Base-by-base conservation (phyloP, 2,797 vertebrate species). In the Enteromius anoplus region DNA sequence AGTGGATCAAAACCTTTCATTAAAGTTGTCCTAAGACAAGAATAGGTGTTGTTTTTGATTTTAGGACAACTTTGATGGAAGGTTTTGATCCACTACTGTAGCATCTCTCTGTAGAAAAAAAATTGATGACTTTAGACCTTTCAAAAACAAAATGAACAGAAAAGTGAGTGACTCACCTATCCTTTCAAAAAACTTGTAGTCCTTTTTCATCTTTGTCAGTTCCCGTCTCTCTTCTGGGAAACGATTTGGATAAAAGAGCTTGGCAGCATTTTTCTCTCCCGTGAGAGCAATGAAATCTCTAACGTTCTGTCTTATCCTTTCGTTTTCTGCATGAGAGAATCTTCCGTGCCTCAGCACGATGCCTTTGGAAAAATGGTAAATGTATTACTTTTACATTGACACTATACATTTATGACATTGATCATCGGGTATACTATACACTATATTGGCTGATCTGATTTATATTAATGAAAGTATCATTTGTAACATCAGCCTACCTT, bases 271-370 rank as follows among this genome's bases (percentile, higher is more conserved):
- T 29, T 55, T 5, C 85, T 94, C 88, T 14, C 91, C 91, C 0
- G 92, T 91, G 76, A 95, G 88, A 69, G 64, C 86, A 80, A 93
- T 71, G 85, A 95, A 94, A 88, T 94, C 86, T 0, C 45, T 21
- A 0, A 95, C 60, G 1, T 95, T 95, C 23, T 85, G 0, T 3
- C 5, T 26, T 47, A 95, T 87, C 1, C 1, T 84, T 1, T 58
- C 12, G 10, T 94, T 93, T 88, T 95, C 94, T 53, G 86, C 2
- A 0, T 0, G 0, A 1, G 89, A 78, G 86, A 62, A 94, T 17
- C 89, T 87, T 2, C 95, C 95, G 0, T 0, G 3, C 1, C 87
- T 91, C 7, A 93, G 4, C 5, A 68, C 0, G 23, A 94, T 78
- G 9, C 94, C 95, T 95, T 81, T 0, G 8, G 49, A 64, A 26